Conservation (phyloP, 2,113 vertebrate genomes). For the Smithornis capensis region DNA sequence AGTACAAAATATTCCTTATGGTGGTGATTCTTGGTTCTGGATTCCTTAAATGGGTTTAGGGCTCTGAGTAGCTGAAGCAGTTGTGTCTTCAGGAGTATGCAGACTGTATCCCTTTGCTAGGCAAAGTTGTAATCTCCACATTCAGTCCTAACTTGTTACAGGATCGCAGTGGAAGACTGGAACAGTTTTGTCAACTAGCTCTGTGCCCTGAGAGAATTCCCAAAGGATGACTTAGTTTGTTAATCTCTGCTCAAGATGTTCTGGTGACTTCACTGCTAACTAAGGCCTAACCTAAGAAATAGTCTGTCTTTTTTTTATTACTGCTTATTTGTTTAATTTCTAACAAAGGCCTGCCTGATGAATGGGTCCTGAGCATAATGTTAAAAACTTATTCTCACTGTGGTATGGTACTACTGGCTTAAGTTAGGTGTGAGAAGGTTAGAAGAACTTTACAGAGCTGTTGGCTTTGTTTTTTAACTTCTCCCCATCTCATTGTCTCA, state of each 20-base stretch:
- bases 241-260: background rate
- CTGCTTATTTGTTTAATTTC: background rate
- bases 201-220: background rate
- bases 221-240: background rate
- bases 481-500: background rate
- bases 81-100: background rate
- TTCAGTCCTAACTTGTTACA: background rate
- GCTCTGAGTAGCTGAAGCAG: background rate
- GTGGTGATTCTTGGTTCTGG: background rate
- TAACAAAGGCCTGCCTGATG: background rate
- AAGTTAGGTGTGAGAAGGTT: background rate
- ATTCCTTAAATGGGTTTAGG: background rate
- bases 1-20: background rate
- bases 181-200: background rate
- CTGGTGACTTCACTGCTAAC: background rate
- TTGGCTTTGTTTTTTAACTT: background rate
- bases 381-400: background rate
- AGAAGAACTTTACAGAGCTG: background rate
- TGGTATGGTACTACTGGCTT: background rate
- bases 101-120: background rate
- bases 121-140: background rate
- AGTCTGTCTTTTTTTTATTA: background rate
- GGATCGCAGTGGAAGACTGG: background rate
- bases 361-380: background rate
- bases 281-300: background rate